Percentiles rank a stretch among this genome's conserved stretches.
phyloP scores from a whole-genome alignment of 2,113 vertebrate species.

The Aegithalos caudatus region DNA sequence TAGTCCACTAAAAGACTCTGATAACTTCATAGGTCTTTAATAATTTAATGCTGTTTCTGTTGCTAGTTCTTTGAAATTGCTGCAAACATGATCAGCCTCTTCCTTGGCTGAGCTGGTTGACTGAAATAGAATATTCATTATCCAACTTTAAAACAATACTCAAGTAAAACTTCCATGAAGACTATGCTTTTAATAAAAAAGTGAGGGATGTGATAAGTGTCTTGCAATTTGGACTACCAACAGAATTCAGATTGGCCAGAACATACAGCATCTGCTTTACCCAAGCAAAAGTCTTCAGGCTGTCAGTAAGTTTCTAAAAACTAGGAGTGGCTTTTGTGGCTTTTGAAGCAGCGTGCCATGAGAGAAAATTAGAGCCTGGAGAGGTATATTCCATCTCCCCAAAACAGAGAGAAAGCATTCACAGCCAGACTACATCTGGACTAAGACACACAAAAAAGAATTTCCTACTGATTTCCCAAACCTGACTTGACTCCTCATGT shows the following conservation, averaged over 20 bases:
- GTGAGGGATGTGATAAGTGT: not conserved
- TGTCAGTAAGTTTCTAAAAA: not conserved
- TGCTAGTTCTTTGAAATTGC: not conserved
- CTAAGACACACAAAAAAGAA: not conserved
- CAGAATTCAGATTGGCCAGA: not conserved
- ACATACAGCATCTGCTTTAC: not conserved
- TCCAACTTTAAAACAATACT: not conserved
- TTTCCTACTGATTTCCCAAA: not conserved
- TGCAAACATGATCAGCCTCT: not conserved
- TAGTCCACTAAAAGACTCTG: accelerated
- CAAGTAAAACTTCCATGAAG: not conserved
- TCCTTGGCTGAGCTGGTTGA: not conserved
- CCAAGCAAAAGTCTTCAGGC: not conserved
- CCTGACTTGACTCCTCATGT: accelerated
- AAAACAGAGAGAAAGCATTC: not conserved
- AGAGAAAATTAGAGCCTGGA: not conserved
- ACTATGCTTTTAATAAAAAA: not conserved
- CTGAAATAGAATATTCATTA: not conserved
- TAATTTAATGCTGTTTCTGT: not conserved
- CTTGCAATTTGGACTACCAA: not conserved
- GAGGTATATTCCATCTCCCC: not conserved
- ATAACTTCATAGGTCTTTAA: not conserved
- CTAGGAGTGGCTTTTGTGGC: not conserved
- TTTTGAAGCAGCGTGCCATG: not conserved
- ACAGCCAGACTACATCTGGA: not conserved